phyloP scores from a whole-genome alignment of 2,888 invertebrate species.

The Eledone cirrhosa region DNA sequence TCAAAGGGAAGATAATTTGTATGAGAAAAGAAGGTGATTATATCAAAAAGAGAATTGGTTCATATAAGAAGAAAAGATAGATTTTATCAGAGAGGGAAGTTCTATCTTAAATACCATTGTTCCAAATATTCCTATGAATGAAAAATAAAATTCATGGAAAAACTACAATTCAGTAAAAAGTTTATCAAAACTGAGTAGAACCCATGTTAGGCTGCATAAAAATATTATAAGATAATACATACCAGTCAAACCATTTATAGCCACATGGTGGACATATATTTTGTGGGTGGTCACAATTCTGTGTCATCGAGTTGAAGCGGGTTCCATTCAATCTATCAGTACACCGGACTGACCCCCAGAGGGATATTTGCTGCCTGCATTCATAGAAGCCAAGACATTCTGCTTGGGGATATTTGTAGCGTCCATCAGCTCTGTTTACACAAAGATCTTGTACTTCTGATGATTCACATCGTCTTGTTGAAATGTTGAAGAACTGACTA shows the following conservation, averaged over 20 bases:
- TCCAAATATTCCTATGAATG: no score
- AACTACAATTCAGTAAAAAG: no score
- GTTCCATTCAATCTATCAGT: constrained; percentile 37
- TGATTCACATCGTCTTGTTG: constrained; percentile 38
- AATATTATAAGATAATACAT: constrained; percentile 30
- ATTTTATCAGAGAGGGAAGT: no score
- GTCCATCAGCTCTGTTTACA: constrained; percentile 37
- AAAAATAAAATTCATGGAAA: no score
- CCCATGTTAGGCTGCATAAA: not conserved
- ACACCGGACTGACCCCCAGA: constrained; percentile 39
- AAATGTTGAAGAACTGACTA: constrained; percentile 38
- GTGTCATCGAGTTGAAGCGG: constrained; percentile 42
- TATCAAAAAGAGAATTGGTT: no score
- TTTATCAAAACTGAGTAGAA: no score
- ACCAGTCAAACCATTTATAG: constrained; percentile 48
- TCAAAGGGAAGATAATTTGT: no score
- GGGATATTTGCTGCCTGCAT: constrained; percentile 30
- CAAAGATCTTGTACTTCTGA: constrained; percentile 36
- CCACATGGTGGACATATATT: constrained; percentile 48
- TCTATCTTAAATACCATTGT: no score
- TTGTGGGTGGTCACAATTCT: constrained; percentile 41
- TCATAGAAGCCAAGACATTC: constrained; percentile 43
- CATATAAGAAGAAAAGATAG: no score
- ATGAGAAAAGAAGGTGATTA: no score
- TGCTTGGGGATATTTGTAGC: constrained; percentile 36